Base-by-base conservation (phyloP, 2,888 invertebrate genomes). In the Chesias legatella region DNA sequence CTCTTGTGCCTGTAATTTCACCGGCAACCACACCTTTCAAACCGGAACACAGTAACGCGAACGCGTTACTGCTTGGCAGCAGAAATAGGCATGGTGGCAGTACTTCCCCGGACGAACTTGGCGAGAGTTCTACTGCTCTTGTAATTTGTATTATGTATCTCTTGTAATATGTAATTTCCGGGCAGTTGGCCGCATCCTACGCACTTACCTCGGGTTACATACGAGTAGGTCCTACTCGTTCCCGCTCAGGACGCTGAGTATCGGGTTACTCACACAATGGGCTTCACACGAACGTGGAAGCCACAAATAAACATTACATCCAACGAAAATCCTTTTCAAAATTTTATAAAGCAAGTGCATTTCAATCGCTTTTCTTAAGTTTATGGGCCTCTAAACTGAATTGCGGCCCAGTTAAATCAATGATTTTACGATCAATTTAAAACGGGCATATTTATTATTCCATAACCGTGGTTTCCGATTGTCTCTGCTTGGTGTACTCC, bases 181-280 rank as follows among this genome's bases (percentile, higher is more conserved):
- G 63, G 59, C 72, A 70, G 67, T 69, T 70, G 75, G 70, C 70
- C 74, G 76, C 79, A 67, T 78, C 82, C 80, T 80, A 79, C 84
- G 77, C 82, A 44, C n/a, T 21, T 22, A 63, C 56, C 49, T 53
- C 48, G 51, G 22, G 33, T 17, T 20, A 24, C n/a, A n/a, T n/a
- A n/a, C n/a, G n/a, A n/a, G n/a, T 33, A 22, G 7, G 20, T 40
- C 9, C 26, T 36, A 24, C 44, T 34, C 27, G 28, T 39, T 21
- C 30, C 22, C 11, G 43, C 52, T 58, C 54, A 51, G 66, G 57
- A 53, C 51, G 35, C 56, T 49, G 56, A 51, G 58, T 74, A 67
- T 79, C 75, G 49, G 33, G 60, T 80, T 78, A 68, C 78, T 56
- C 56, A 58, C 72, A 74, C 73, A 73, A 73, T 69, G 50, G 58